phyloP scores from a whole-genome alignment of 2,113 vertebrate genomes.

The Pomatorhinus ruficollis region DNA sequence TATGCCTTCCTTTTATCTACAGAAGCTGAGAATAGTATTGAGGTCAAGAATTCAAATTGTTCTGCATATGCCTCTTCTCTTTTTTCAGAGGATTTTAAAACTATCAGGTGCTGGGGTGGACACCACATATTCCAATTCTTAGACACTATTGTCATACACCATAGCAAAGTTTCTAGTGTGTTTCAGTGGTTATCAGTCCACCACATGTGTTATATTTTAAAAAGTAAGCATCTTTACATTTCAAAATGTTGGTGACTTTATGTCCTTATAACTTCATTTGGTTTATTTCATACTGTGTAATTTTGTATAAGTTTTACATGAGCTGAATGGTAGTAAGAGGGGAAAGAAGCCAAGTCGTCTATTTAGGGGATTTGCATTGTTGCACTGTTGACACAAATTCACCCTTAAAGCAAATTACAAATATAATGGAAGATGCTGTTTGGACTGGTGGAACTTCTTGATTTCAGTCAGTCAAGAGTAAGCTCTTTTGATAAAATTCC shows the following conservation, averaged over 20 bases:
- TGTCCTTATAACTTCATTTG: not conserved
- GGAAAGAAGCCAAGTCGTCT: not conserved
- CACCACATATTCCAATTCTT: not conserved
- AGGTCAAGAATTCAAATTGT: not conserved
- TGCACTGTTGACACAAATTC: not conserved
- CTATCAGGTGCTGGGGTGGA: not conserved
- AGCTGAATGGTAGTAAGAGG: not conserved
- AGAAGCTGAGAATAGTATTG: not conserved
- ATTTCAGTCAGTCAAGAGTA: not conserved
- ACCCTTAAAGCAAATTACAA: not conserved
- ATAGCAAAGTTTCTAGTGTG: not conserved
- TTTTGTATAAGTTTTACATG: not conserved
- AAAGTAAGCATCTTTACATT: not conserved
- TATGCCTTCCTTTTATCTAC: not conserved
- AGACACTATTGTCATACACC: not conserved
- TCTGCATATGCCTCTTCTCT: not conserved
- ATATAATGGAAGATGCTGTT: not conserved
- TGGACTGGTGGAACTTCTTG: not conserved
- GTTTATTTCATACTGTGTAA: not conserved
- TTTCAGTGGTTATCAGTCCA: not conserved
- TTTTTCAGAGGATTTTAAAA: not conserved
- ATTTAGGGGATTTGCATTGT: not conserved
- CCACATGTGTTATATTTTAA: not conserved
- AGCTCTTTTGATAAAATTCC: not conserved
- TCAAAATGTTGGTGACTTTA: not conserved